Evolutionary conservation across 2,888 invertebrate genomes (phyloP).

Genomic region (Mimas tiliae): DNA sequence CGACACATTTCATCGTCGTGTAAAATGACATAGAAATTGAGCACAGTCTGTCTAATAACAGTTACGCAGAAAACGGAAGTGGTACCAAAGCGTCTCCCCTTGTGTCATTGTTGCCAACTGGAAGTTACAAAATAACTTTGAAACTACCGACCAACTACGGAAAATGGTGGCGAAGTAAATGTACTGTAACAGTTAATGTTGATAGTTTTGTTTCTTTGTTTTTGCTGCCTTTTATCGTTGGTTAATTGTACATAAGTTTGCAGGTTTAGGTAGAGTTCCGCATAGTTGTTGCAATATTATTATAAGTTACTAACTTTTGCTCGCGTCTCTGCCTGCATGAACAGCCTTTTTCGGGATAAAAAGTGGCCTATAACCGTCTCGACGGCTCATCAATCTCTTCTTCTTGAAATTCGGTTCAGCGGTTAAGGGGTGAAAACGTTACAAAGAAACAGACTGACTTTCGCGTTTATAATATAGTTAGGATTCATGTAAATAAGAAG

Average conservation of each 20-base stretch:
- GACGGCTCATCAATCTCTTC: too few relatives aligned
- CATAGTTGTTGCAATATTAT: background rate
- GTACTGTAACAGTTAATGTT: slow-evolving; percentile 54
- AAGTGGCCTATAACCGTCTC: too few relatives aligned
- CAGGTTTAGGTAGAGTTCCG: background rate
- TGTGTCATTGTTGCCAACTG: slow-evolving; percentile 65
- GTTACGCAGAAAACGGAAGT: slow-evolving; percentile 66
- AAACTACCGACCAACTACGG: slow-evolving; percentile 61
- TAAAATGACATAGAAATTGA: slow-evolving; percentile 56
- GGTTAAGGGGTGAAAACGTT: too few relatives aligned
- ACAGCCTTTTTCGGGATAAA: too few relatives aligned
- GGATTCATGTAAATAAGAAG: too few relatives aligned
- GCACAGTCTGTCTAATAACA: slow-evolving; percentile 58
- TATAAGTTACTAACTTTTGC: too few relatives aligned
- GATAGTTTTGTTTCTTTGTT: slow-evolving; percentile 43
- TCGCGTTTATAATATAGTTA: too few relatives aligned
- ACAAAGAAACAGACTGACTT: too few relatives aligned
- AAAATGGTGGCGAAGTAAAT: slow-evolving; percentile 60
- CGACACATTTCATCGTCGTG: slow-evolving; percentile 44
- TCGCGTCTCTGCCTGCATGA: too few relatives aligned
- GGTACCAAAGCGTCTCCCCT: slow-evolving; percentile 62
- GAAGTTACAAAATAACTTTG: slow-evolving; percentile 67
- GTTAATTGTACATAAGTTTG: background rate
- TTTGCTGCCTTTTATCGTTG: slow-evolving; percentile 19
- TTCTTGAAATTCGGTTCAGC: too few relatives aligned